These are phyloP conservation scores for Heloderma charlesbogerti DNA, from an alignment of 2,113 vertebrate genomes.

Conservation along the genomic window DNA sequence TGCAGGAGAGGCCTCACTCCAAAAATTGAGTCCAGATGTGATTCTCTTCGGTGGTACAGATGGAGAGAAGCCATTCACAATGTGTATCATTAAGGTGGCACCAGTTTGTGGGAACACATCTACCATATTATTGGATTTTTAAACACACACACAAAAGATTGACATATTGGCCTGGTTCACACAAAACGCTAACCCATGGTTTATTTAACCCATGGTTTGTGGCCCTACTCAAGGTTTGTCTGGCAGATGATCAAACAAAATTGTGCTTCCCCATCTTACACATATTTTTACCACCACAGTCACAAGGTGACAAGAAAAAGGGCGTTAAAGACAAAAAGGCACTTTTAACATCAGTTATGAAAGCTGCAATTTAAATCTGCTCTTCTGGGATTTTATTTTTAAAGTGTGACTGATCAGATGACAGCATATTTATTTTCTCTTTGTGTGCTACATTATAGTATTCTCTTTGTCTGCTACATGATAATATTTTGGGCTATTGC, in stretches of 20 bases:
- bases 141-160: too few relatives aligned
- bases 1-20: not conserved
- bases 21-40: not conserved
- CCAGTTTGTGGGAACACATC: not conserved
- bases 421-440: too few relatives aligned
- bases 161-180: too few relatives aligned
- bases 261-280: not conserved
- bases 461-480: too few relatives aligned
- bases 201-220: too few relatives aligned
- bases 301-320: not conserved
- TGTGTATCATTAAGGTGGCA: not conserved
- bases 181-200: too few relatives aligned
- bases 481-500: not conserved
- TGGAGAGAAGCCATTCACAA: not conserved
- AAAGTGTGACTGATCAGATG: not conserved
- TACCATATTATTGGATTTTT: too few relatives aligned
- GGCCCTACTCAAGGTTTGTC: too few relatives aligned
- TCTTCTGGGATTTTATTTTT: too few relatives aligned
- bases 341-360: not conserved
- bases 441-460: not conserved
- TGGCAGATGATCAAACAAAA: too few relatives aligned
- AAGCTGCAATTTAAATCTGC: not conserved
- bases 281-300: not conserved
- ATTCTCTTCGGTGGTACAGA: not conserved
- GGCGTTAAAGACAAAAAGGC: not conserved